Percentiles rank a stretch among this genome's conserved stretches.
Conservation (phyloP, 2,797 vertebrate species). For the Tadarida brasiliensis region DNA sequence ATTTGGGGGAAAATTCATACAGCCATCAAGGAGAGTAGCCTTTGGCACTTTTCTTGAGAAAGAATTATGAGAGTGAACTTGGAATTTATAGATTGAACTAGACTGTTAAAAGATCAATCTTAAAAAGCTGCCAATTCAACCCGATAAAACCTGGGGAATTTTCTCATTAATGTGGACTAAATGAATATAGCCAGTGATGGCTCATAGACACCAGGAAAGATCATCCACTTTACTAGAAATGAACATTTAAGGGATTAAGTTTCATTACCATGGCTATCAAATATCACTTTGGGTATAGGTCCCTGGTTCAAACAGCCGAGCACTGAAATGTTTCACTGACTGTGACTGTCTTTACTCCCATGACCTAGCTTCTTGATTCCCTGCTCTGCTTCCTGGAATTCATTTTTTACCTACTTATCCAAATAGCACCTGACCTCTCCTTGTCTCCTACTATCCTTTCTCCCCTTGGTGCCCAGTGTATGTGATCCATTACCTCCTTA, state of each 20-base stretch:
- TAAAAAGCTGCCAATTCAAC: constrained; percentile 57
- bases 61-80: neutral
- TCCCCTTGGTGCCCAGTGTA: neutral
- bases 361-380: neutral
- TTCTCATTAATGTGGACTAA: constrained; percentile 59
- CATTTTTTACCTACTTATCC: neutral
- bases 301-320: neutral
- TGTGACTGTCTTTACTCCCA: neutral
- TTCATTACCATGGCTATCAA: neutral
- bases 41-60: constrained; percentile 56
- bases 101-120: constrained; percentile 46
- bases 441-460: neutral
- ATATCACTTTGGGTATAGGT: neutral
- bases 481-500: neutral
- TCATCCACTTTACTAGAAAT: constrained; percentile 36
- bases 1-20: neutral
- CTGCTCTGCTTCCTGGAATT: neutral
- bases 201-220: neutral
- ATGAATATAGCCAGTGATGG: constrained; percentile 43
- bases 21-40: constrained; percentile 37
- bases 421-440: neutral
- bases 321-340: neutral
- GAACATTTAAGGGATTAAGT: constrained; percentile 6
- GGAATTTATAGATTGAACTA: constrained; percentile 62
- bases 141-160: neutral